These are phyloP conservation scores for Uropsilus gracilis DNA, from an alignment of 2,113 vertebrate genomes.

Conservation along the genomic window DNA sequence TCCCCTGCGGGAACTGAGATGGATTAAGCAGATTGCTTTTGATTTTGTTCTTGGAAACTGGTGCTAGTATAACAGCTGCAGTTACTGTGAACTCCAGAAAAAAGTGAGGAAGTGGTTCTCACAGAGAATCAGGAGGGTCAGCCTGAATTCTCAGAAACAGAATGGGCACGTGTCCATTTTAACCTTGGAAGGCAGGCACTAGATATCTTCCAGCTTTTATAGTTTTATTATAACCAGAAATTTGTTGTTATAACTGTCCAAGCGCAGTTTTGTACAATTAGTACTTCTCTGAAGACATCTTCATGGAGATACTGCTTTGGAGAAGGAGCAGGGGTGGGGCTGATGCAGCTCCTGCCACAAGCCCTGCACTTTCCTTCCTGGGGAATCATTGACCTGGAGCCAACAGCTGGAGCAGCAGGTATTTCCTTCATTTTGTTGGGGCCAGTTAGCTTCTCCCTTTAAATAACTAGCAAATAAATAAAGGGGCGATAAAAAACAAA, in stretches of 20 bases:
- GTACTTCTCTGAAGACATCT: constrained; percentile 2
- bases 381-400: not conserved
- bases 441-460: not conserved
- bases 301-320: constrained; percentile 27
- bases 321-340: not conserved
- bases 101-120: not conserved
- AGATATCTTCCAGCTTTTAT: constrained; percentile 54
- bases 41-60: constrained; percentile 64
- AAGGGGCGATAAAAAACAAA: constrained; percentile 13
- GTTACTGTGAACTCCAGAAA: not conserved
- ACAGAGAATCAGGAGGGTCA: not conserved
- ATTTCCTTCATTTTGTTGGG: not conserved
- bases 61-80: not conserved
- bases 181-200: not conserved
- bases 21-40: constrained; percentile 56
- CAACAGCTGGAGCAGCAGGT: not conserved
- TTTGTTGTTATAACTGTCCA: too few species aligned
- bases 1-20: constrained; percentile 57
- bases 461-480: too few species aligned
- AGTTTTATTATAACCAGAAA: too few species aligned
- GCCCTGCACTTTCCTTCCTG: not conserved
- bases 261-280: constrained; percentile 50
- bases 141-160: constrained; percentile 55
- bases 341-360: not conserved
- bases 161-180: not conserved